Percentiles rank a stretch among this genome's conserved stretches.
phyloP scores from a whole-genome alignment of 2,113 vertebrate species.

The Crotalus horridus region DNA sequence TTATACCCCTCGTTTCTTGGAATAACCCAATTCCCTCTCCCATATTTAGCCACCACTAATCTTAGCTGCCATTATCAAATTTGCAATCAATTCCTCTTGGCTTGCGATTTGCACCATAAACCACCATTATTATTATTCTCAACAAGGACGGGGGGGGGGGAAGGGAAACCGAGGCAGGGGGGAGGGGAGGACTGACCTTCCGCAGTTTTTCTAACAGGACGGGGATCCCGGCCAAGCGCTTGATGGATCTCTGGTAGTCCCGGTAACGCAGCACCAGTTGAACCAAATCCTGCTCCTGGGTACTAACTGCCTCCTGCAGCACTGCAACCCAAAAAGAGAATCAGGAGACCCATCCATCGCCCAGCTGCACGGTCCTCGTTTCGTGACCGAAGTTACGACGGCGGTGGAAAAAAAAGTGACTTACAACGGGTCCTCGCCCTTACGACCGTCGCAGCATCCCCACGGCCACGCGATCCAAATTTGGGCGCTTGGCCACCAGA shows the following conservation, averaged over 20 bases:
- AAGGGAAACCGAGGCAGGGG: too few species aligned
- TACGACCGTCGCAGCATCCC: not conserved
- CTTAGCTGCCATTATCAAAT: too few species aligned
- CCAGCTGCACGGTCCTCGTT: not conserved
- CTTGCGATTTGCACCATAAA: too few species aligned
- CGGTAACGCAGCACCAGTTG: constrained; percentile 90
- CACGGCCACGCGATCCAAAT: not conserved
- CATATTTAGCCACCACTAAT: too few species aligned
- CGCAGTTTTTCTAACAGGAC: constrained; percentile 90
- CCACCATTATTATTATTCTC: too few species aligned
- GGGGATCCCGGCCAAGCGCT: constrained; percentile 91
- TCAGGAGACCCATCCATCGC: not conserved
- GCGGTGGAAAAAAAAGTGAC: not conserved
- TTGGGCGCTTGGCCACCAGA: not conserved
- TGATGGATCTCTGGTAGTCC: constrained; percentile 92
- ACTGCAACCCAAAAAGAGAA: constrained; percentile 64
- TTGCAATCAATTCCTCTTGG: too few species aligned
- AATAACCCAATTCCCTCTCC: too few species aligned
- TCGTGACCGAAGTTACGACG: not conserved
- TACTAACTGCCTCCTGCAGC: constrained; percentile 94
- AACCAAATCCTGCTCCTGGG: constrained; percentile 88
- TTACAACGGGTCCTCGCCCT: not conserved
- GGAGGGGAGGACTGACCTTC: constrained; percentile 72
- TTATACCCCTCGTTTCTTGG: too few species aligned
- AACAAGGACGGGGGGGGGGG: too few species aligned